Percentiles rank a stretch among this genome's conserved stretches.
These are phyloP conservation scores for Diadegma fenestrale DNA, from an alignment of 2,888 invertebrate species.

Conservation along the genomic window DNA sequence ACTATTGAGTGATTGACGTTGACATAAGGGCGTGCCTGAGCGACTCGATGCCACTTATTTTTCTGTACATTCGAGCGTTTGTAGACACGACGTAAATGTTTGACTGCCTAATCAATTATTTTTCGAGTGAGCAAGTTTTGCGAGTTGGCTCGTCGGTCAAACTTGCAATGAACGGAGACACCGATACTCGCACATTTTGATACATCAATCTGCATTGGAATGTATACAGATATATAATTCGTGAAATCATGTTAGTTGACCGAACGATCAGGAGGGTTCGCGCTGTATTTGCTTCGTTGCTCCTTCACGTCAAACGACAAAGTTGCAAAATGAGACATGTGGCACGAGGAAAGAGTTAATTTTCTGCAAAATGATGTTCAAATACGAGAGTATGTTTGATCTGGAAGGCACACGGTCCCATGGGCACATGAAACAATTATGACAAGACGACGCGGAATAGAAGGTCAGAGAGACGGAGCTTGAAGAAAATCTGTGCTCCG, in stretches of 20 bases:
- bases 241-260: slow-evolving; percentile 50
- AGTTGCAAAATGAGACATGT: background rate
- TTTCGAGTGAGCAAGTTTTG: slow-evolving; percentile 13
- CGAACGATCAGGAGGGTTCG: slow-evolving; percentile 43
- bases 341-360: slow-evolving; percentile 21
- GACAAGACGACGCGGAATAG: slow-evolving; percentile 7
- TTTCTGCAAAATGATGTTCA: slow-evolving; percentile 32
- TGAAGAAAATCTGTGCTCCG: background rate
- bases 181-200: background rate
- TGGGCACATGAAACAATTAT: slow-evolving; percentile 28
- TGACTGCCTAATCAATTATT: slow-evolving; percentile 49
- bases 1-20: slow-evolving; percentile 7
- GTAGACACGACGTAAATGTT: slow-evolving; percentile 1
- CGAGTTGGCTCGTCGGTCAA: background rate
- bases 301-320: slow-evolving; percentile 12
- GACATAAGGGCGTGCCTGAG: slow-evolving; percentile 33
- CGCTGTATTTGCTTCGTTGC: slow-evolving; percentile 31
- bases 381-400: slow-evolving; percentile 25
- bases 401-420: background rate
- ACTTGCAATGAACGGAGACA: background rate
- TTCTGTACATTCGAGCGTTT: background rate
- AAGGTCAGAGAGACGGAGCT: slow-evolving; percentile 3
- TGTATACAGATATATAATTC: background rate
- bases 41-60: slow-evolving; percentile 3
- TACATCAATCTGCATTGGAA: background rate